phyloP scores from a whole-genome alignment of 2,797 vertebrate genomes.

The Neosalanx taihuensis region DNA sequence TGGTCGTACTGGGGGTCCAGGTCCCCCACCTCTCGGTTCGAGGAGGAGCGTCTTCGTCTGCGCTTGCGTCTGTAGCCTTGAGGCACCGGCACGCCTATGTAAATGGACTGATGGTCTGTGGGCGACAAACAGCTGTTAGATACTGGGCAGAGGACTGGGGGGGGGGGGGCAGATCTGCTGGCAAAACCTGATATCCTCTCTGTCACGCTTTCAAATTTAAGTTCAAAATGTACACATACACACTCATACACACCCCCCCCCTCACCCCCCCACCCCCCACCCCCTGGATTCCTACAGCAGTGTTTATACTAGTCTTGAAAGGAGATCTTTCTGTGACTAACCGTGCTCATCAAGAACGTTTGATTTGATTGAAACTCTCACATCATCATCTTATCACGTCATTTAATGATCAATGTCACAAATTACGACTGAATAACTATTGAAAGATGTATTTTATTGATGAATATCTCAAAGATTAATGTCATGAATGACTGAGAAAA shows the following conservation, averaged over 20 bases:
- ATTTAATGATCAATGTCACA: slow-evolving; percentile 34
- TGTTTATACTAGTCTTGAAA: neutral
- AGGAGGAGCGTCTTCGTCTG: slow-evolving; percentile 73
- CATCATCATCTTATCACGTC: slow-evolving; percentile 18
- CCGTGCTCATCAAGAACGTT: no score
- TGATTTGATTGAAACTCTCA: neutral
- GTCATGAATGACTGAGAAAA: slow-evolving; percentile 16
- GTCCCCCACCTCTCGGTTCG: slow-evolving; percentile 69
- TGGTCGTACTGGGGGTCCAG: slow-evolving; percentile 67
- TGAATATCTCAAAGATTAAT: slow-evolving; percentile 7
- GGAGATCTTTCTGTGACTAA: neutral
- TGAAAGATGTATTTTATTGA: slow-evolving; percentile 17
- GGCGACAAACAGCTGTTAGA: neutral
- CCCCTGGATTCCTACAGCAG: no score
- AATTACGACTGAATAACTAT: slow-evolving; percentile 37
- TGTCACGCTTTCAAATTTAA: no score
- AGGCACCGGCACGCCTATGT: slow-evolving; percentile 86
- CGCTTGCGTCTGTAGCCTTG: slow-evolving; percentile 81
- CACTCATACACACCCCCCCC: no score
- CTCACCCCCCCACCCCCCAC: no score
- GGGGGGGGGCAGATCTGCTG: no score
- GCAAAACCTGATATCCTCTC: no score
- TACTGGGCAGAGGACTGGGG: neutral
- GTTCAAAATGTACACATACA: no score
- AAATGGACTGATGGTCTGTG: slow-evolving; percentile 86